A percentile compares a stretch with the other conserved stretches of the same genome.
phyloP scores from a whole-genome alignment of 2,797 vertebrate genomes.

The Harpagifer antarcticus region DNA sequence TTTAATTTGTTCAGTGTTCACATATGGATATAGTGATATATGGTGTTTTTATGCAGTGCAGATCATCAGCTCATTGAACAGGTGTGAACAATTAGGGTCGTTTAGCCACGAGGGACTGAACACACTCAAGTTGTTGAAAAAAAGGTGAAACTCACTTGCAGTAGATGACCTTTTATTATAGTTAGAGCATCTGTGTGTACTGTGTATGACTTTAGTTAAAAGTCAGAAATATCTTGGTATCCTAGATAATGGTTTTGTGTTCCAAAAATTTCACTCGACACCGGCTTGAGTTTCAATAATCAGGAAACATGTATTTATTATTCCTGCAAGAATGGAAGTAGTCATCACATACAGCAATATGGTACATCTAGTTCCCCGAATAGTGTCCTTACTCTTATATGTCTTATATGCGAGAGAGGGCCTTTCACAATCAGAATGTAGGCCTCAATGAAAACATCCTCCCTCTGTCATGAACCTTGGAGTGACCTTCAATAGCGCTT shows the following conservation, averaged over 20 bases:
- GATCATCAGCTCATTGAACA: constrained; percentile 13
- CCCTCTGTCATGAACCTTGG: no score
- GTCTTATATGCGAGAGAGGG: no score
- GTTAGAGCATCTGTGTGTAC: background rate
- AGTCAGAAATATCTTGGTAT: background rate
- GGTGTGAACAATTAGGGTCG: constrained; percentile 12
- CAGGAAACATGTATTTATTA: no score
- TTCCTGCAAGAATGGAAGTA: no score
- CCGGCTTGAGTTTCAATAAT: no score
- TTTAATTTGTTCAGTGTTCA: background rate
- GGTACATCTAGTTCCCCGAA: no score
- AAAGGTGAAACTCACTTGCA: constrained; percentile 1
- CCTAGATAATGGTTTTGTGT: background rate
- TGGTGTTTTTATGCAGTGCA: background rate
- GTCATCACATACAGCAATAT: no score
- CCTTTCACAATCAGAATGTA: no score
- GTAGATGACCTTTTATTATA: background rate
- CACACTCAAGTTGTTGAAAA: background rate
- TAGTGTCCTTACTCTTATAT: no score
- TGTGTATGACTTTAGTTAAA: background rate
- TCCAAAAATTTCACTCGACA: no score
- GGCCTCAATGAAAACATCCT: no score
- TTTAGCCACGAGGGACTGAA: constrained; percentile 4
- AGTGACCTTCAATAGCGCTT: no score
- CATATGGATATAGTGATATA: background rate